phyloP scores from a whole-genome alignment of 2,888 invertebrate genomes.

The Lypha dubia region DNA sequence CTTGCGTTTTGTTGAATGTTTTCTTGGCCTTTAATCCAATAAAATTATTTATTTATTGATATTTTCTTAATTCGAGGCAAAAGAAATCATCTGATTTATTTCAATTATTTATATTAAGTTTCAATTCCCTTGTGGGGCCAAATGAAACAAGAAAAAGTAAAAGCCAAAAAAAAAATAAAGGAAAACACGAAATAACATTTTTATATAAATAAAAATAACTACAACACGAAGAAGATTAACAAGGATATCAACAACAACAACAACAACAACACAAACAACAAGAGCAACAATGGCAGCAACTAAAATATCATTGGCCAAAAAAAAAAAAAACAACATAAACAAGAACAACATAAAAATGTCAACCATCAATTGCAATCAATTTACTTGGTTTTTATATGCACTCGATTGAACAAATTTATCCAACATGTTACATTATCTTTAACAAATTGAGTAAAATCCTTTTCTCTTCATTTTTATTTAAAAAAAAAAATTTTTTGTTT shows the following conservation, averaged over 20 bases:
- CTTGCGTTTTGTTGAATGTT: constrained; percentile 6
- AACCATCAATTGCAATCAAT: constrained; percentile 73
- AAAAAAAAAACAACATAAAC: neutral
- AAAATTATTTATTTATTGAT: constrained; percentile 39
- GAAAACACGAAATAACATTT: constrained; percentile 30
- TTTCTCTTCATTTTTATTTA: constrained; percentile 36
- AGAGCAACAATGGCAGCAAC: constrained; percentile 27
- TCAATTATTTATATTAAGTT: constrained; percentile 69
- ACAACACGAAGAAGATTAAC: constrained; percentile 28
- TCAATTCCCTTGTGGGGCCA: constrained; percentile 64
- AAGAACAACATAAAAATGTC: constrained; percentile 69
- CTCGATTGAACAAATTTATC: constrained; percentile 73
- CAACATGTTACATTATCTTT: constrained; percentile 73
- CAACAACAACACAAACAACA: constrained; percentile 1
- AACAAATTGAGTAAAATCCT: constrained; percentile 73
- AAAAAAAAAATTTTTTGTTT: too few species aligned
- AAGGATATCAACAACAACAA: constrained; percentile 20
- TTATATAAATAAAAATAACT: constrained; percentile 54
- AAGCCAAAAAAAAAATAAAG: neutral
- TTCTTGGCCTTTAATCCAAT: constrained; percentile 36
- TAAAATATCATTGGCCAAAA: too few species aligned
- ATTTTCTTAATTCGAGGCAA: constrained; percentile 33
- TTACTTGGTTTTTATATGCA: constrained; percentile 72
- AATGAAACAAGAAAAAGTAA: constrained; percentile 21
- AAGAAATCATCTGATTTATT: constrained; percentile 66